phyloP scores from a whole-genome alignment of 2,888 invertebrate genomes.

The Aspidapion aeneum region DNA sequence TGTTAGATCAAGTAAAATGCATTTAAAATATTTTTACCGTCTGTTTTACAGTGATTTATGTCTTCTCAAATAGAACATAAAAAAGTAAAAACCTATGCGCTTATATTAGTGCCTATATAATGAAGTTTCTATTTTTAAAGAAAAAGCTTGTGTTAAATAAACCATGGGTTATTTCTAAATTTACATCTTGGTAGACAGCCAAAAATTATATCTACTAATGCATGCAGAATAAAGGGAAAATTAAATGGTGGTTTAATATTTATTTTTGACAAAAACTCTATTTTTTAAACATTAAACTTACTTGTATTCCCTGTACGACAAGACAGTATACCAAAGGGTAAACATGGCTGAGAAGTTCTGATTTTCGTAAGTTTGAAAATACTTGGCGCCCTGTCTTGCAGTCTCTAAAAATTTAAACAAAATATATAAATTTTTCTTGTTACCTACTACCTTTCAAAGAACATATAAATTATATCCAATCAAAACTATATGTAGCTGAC shows the following conservation, averaged over 20 bases:
- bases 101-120: too few relatives aligned
- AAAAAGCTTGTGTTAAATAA: slow-evolving; percentile 2
- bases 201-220: slow-evolving; percentile 5
- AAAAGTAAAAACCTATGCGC: too few relatives aligned
- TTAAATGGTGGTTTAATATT: not conserved
- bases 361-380: not conserved
- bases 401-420: not conserved
- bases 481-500: too few relatives aligned
- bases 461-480: too few relatives aligned
- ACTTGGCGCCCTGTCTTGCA: not conserved
- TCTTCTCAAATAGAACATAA: too few relatives aligned
- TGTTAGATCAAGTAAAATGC: too few relatives aligned
- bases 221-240: not conserved
- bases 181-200: not conserved
- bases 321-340: slow-evolving; percentile 46
- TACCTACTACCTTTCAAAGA: too few relatives aligned
- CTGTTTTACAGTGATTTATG: too few relatives aligned
- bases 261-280: not conserved
- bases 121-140: not conserved
- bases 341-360: slow-evolving; percentile 37
- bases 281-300: slow-evolving; percentile 41
- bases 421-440: too few relatives aligned
- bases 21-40: too few relatives aligned
- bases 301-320: slow-evolving; percentile 47
- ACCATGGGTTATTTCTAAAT: slow-evolving; percentile 4